Base-by-base conservation (phyloP, 1,140 invertebrate genomes). In the Leptinotarsa texana region DNA sequence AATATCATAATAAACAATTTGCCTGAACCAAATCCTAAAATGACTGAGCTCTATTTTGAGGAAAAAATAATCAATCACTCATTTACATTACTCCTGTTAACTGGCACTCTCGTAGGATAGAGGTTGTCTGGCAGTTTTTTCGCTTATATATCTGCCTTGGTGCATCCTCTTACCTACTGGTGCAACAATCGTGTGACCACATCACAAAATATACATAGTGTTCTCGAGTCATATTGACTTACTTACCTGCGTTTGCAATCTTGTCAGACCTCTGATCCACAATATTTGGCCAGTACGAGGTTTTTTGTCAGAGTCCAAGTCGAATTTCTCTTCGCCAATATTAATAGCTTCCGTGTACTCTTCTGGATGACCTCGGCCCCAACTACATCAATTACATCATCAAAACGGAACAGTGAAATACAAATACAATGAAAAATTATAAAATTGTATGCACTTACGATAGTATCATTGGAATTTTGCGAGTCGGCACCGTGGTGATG, bases 231-330 rank as follows among this genome's bases (percentile, higher is more conserved):
- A 65, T 63, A 49, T 62, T 76, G 49, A 76, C 66, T 74, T 72
- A 90, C 90, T 90, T 96, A 99, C 98, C 96, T 99, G 96, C 90
- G 98, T 99, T 90, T 99, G 98, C 83, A 99, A 93, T 82, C 98
- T 93, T 82, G 97, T 99, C 74, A 99, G 90, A 82, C 98, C 98
- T 81, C 98, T 91, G 85, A 99, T 98, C 98, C 98, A 99, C 74
- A 99, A 91, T 87, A 99, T 99, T 90, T 99, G 98, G 82, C 98
- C 98, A 81, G 95, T 93, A 80, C 95, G 92, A 77, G 94, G 93
- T 87, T 95, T 96, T 87, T 95, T 96, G 86, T 95, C 93, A 81
- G 93, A 92, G 86, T 97, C 95, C 74, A 91, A 88, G 86, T 96
- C 95, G 86, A 93, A 96, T 85, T 92, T 93, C 84, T 96, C 94